Evolutionary conservation across 2,113 vertebrate species (phyloP).

Genomic region (Mormyrus lacerda): DNA sequence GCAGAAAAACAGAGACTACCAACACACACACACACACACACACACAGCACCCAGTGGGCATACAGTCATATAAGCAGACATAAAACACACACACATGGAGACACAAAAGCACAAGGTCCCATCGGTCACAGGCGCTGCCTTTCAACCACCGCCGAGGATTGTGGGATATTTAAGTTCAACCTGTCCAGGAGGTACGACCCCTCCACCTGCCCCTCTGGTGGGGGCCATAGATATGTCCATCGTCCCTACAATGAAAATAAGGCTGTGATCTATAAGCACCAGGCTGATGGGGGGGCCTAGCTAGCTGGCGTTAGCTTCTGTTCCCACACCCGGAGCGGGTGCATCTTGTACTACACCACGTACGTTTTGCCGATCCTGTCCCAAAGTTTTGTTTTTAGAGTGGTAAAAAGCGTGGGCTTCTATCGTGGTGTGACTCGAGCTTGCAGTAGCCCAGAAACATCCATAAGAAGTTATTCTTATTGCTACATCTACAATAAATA

Average conservation of each 20-base stretch:
- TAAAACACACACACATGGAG: neutral
- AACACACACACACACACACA: conserved; percentile 4
- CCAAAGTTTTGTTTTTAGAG: neutral
- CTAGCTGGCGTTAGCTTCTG: no score
- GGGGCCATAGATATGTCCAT: neutral
- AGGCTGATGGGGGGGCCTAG: neutral
- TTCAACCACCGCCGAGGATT: conserved; percentile 17
- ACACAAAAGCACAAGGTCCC: neutral
- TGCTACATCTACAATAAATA: neutral
- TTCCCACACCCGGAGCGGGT: neutral
- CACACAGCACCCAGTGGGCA: neutral
- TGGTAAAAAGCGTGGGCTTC: neutral
- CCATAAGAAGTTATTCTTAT: neutral
- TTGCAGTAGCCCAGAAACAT: neutral
- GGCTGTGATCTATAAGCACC: neutral
- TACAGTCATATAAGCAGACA: neutral
- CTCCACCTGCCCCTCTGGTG: neutral
- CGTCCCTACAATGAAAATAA: neutral
- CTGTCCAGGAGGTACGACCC: neutral
- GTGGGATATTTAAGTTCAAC: conserved; percentile 8
- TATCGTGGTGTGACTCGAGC: neutral
- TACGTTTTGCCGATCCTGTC: neutral
- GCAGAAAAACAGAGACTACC: neutral
- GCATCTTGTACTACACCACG: neutral
- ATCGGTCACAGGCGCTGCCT: conserved; percentile 10